Percentiles rank a stretch among this genome's conserved stretches.
Conservation (phyloP, 2,888 invertebrate species). For the Lepas anatifera region DNA sequence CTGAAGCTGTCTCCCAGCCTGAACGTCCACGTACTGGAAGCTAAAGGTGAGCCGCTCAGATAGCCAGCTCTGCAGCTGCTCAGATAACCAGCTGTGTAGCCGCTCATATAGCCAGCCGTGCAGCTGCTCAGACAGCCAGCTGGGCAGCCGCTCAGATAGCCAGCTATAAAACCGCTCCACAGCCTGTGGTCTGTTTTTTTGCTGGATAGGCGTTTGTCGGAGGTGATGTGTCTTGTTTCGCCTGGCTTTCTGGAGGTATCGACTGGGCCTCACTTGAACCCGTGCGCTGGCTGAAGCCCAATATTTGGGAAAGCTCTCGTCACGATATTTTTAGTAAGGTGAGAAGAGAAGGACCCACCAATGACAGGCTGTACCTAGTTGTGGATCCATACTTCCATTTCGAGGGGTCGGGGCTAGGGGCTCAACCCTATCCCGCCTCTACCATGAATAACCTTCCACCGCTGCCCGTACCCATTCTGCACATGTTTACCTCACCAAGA, state of each 20-base stretch:
- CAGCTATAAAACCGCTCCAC: too few species aligned
- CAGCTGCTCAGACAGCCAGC: too few species aligned
- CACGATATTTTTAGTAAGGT: too few species aligned
- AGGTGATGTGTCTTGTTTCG: not conserved
- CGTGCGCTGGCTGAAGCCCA: too few species aligned
- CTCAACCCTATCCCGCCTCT: conserved; percentile 25
- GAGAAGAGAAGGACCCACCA: not conserved
- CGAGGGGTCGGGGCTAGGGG: conserved; percentile 36
- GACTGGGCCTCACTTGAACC: too few species aligned
- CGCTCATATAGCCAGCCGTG: not conserved
- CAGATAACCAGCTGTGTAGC: not conserved
- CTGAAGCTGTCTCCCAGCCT: conserved; percentile 29
- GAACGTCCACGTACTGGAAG: conserved; percentile 34
- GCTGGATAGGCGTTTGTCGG: too few species aligned
- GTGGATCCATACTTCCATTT: conserved; percentile 25
- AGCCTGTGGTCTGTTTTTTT: not conserved
- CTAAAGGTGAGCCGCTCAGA: conserved; percentile 30
- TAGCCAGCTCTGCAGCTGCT: not conserved
- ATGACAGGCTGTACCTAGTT: not conserved
- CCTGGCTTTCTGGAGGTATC: too few species aligned
- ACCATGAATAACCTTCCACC: conserved; percentile 25
- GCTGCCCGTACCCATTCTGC: not conserved
- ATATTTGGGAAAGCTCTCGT: too few species aligned
- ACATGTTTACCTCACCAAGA: not conserved
- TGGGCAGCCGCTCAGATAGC: not conserved